Conservation (phyloP, 2,888 invertebrate genomes). For the Syrphus vitripennis region DNA sequence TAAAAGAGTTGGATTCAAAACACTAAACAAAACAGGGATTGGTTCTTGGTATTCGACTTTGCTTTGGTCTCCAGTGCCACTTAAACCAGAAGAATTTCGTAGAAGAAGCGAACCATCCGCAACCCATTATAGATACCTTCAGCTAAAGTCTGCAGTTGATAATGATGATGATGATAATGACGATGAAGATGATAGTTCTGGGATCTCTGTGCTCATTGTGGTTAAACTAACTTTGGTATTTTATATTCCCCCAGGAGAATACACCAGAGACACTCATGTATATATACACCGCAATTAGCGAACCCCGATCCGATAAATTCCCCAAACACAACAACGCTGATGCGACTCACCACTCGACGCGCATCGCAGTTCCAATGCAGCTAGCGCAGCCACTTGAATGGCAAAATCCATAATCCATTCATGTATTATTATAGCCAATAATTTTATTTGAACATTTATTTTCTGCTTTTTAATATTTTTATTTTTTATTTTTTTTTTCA, state of each 20-base stretch:
- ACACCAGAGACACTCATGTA: constrained; percentile 37
- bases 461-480: background rate
- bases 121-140: background rate
- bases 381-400: constrained; percentile 16
- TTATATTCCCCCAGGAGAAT: constrained; percentile 29
- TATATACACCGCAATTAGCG: constrained; percentile 59
- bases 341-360: background rate
- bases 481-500: background rate
- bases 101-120: constrained; percentile 31
- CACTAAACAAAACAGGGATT: constrained; percentile 4
- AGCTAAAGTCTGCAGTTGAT: background rate
- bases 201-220: background rate
- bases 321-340: constrained; percentile 18
- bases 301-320: constrained; percentile 60
- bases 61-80: background rate
- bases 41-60: constrained; percentile 9
- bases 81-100: constrained; percentile 30
- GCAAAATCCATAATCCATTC: constrained; percentile 30
- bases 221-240: background rate
- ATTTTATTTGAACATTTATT: constrained; percentile 2
- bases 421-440: background rate
- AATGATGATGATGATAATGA: background rate
- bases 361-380: background rate
- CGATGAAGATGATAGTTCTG: constrained; percentile 5
- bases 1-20: constrained; percentile 6